Base-by-base conservation (phyloP, 2,113 vertebrate species). In the Mesembrinibis cayennensis region DNA sequence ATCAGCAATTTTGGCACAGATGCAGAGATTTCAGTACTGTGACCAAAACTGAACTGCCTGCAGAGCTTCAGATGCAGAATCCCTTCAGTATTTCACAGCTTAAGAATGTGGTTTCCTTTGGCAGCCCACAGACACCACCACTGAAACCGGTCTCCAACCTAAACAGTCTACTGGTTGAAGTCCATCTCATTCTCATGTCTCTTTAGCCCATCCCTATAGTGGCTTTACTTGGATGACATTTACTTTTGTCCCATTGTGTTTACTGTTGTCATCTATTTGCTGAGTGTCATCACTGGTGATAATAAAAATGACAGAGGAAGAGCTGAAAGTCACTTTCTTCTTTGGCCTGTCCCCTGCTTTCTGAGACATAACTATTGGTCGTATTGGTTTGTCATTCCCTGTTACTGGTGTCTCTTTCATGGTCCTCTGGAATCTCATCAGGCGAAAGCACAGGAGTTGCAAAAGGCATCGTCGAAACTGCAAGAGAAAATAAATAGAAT, bases 251-350 rank as follows among this genome's bases (percentile, higher is more conserved):
- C 93, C 91, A 19, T 32, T 85, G 29, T 85, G 59, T 95, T 97
- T 98, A 86, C 97, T 98, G 70, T 92, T 96, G 45, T 98, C 90
- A 15, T 98, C 98, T 40, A 98, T 87, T 45, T 99, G 97, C 16
- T 97, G 95, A 21, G 98, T 93, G 74, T 99, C 98, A 59, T 99
- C 98, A 87, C 98, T 98, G 91, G 98, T 98, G 90, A 99, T 99
- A 94, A 99, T 98, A 97, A 99, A 99, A 90, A 99, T 98, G 5
- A 99, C 98, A 47, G 99, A 99, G 50, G 99, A 99, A 67, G 98
- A 98, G 95, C 98, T 99, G 93, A 99, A 99, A 74, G 98, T 99
- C 95, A 99, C 99, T 98, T 98, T 99, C 98, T 99, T 99, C 95
- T 99, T 99, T 84, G 99, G 99, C 29, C 98, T 98, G 82, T 98